These are phyloP conservation scores for Dendrocincla tyrannina DNA, from an alignment of 2,797 vertebrate genomes.

Conservation along the genomic window DNA sequence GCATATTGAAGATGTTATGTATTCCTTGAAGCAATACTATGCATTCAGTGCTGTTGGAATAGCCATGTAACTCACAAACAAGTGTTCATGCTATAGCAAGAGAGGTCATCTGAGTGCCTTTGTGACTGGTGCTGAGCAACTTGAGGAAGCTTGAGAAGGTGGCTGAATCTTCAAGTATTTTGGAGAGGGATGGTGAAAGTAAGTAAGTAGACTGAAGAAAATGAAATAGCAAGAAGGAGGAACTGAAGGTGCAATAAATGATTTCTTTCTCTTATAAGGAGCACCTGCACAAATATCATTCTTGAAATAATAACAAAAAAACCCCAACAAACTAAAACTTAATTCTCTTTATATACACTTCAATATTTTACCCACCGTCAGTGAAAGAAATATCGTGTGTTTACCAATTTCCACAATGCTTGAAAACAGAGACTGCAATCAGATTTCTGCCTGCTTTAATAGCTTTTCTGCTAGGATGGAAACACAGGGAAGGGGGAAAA, in stretches of 20 bases:
- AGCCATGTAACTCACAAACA: background rate
- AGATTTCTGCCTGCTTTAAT: slow-evolving; percentile 3
- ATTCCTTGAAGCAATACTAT: background rate
- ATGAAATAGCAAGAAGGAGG: background rate
- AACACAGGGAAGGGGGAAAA: background rate
- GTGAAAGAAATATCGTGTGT: background rate
- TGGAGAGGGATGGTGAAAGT: background rate
- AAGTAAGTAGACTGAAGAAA: background rate
- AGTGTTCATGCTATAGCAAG: background rate
- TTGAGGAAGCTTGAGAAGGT: background rate
- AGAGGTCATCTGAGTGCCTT: background rate
- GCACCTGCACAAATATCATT: background rate
- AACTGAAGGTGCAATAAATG: background rate
- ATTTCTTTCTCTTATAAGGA: background rate
- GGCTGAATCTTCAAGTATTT: background rate
- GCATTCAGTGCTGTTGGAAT: background rate
- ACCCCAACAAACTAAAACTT: background rate
- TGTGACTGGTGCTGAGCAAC: background rate
- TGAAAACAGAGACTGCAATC: background rate
- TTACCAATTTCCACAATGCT: background rate
- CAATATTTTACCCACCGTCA: background rate
- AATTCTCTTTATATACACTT: background rate
- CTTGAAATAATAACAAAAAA: background rate
- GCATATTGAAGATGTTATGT: background rate
- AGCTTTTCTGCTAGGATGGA: background rate